Conservation (phyloP, 2,797 vertebrate species). For the Scolopax rusticola region DNA sequence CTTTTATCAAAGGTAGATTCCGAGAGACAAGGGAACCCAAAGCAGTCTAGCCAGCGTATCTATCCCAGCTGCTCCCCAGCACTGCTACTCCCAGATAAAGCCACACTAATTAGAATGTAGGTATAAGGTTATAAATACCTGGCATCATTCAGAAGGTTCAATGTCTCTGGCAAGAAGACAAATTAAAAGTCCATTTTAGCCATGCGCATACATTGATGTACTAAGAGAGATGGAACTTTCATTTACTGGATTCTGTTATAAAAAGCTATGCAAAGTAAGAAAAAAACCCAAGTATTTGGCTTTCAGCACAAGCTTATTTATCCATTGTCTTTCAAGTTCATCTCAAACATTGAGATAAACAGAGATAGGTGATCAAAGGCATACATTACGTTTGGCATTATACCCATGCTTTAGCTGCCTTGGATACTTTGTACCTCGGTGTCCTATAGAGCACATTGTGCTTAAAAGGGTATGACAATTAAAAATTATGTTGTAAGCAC, state of each 20-base stretch:
- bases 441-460: background rate
- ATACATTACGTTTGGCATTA: background rate
- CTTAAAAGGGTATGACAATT: background rate
- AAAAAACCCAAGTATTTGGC: background rate
- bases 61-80: background rate
- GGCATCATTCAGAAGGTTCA: background rate
- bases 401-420: background rate
- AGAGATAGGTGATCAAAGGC: conserved; percentile 60
- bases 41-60: background rate
- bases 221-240: background rate
- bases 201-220: background rate
- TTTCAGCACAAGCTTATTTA: conserved; percentile 40
- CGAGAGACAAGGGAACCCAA: background rate
- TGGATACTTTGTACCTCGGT: background rate
- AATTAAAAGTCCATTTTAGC: background rate
- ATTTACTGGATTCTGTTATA: background rate
- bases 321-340: conserved; percentile 58
- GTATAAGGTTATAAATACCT: background rate
- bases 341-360: conserved; percentile 21
- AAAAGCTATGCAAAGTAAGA: background rate
- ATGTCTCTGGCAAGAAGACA: background rate
- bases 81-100: background rate
- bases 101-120: background rate
- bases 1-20: background rate
- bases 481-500: background rate